Evolutionary conservation across 2,888 invertebrate species (phyloP).

Genomic region (Pristionchus maxplancki): DNA sequence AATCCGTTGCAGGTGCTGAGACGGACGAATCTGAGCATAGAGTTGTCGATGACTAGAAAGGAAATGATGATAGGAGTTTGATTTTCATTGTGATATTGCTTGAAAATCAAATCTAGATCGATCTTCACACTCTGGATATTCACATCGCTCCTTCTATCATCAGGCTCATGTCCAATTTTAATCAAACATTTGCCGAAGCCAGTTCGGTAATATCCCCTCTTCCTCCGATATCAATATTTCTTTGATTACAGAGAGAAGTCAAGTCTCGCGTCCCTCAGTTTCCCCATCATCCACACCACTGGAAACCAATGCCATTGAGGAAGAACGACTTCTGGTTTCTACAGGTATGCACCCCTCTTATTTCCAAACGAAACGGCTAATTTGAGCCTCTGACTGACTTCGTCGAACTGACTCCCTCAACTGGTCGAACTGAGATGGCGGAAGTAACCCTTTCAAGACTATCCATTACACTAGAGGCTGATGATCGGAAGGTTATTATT

Average conservation of each 20-base stretch:
- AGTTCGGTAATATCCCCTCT: background rate
- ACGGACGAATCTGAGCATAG: background rate
- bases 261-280: background rate
- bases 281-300: background rate
- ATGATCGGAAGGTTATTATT: background rate
- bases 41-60: background rate
- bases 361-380: background rate
- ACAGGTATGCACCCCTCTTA: background rate
- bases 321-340: background rate
- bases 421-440: background rate
- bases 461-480: background rate
- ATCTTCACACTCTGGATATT: background rate
- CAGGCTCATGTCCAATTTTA: background rate
- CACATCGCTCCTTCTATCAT: constrained; percentile 6
- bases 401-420: background rate
- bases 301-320: background rate
- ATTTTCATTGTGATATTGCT: background rate
- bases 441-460: background rate
- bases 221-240: background rate
- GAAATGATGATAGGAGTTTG: background rate
- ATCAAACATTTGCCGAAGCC: background rate
- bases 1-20: background rate
- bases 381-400: background rate
- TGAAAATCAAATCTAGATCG: background rate
- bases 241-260: background rate